Conservation (phyloP, 2,113 vertebrate genomes). For the Notiomystis cincta region DNA sequence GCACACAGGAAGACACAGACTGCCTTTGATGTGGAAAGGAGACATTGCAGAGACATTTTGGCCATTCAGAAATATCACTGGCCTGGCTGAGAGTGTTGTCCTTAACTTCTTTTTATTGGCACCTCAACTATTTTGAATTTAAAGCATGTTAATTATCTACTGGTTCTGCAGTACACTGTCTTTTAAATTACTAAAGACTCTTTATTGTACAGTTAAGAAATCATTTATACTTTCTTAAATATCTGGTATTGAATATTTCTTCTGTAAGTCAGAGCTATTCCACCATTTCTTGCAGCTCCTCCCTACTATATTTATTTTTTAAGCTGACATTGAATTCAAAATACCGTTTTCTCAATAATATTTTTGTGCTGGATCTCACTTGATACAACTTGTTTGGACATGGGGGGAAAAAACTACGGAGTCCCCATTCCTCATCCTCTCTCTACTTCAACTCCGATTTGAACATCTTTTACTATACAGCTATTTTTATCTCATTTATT, state of each 20-base stretch:
- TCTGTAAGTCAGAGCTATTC: neutral
- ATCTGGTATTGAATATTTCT: neutral
- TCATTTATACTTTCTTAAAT: neutral
- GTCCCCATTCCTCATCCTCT: neutral
- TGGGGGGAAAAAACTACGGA: neutral
- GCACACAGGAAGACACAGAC: neutral
- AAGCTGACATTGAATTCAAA: neutral
- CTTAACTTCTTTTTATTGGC: neutral
- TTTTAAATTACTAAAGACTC: neutral
- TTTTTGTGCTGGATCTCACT: neutral
- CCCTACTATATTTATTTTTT: neutral
- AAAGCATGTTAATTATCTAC: neutral
- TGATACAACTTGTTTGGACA: neutral
- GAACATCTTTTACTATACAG: neutral
- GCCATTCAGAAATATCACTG: neutral
- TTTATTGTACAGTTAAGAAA: neutral
- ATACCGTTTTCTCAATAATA: neutral
- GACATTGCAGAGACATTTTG: neutral
- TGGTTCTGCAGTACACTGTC: neutral
- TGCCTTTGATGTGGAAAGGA: fast-evolving
- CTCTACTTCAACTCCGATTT: neutral
- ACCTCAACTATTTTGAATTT: neutral
- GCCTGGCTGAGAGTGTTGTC: neutral
- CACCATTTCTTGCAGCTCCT: neutral
- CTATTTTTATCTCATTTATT: neutral